Evolutionary conservation across 2,113 vertebrate species (phyloP), one percentile per base, ranked within the genome.

Genomic region (Tursiops truncatus): DNA sequence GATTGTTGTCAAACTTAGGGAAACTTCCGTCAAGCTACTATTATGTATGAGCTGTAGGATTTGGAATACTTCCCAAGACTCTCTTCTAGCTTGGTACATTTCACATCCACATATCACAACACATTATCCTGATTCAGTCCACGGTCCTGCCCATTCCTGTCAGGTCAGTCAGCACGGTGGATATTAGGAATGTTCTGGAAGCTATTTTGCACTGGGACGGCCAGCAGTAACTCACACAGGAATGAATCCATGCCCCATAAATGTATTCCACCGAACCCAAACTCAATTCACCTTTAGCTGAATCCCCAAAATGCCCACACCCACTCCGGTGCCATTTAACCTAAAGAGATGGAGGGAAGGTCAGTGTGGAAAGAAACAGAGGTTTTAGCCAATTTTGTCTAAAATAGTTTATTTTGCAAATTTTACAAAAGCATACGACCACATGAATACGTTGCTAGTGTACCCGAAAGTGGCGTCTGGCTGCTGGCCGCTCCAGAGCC

Each of bases 151-250:
- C 63, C 20, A 5, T n/a, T 63, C 58, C 11, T 17, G 20, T 8
- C 18, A 26, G 65, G 6, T 50, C 25, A 62, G n/a, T 47, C 25
- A 25, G 25, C 9, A 70, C 2, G 25, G 36, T 21, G 12, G 33
- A n/a, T 33, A 60, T 33, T 33, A 56, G 74, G 71, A 77, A 67
- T 58, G 65, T 86, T 86, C 71, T 68, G 47, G 71, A 86, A 86
- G 21, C 56, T 8, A 9, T 56, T 93, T 36, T n/a, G 25, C 44
- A 47, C 68, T 33, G 33, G 20, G 25, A 36, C 41, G 31, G 41
- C 11, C 1, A 8, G 68, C 44, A 65, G 47, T 26, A 38, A 47
- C 58, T 63, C 38, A 50, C 13, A 63, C 8, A 6, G 91, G 84
- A 62, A 26, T 65, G 58, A 85, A 3, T 65, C 70, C n/a, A 53